Conservation (phyloP, 2,888 invertebrate genomes). For the Polydrusus pterygomalis region DNA sequence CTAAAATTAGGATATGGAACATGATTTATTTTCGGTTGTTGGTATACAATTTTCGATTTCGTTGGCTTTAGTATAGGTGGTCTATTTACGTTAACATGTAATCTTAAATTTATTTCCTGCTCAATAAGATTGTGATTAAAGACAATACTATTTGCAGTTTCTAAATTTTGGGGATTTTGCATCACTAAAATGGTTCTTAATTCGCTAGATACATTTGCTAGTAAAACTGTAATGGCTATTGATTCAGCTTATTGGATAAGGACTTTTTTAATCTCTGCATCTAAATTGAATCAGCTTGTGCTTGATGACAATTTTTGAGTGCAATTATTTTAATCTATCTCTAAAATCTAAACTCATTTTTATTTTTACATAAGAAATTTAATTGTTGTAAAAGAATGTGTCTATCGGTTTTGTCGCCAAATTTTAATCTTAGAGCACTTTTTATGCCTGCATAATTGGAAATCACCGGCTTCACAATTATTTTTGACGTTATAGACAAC, state of each 20-base stretch:
- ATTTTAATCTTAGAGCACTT: background rate
- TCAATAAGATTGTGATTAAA: conserved; percentile 24
- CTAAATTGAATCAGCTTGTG: background rate
- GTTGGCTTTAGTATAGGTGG: background rate
- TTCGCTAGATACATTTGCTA: conserved; percentile 17
- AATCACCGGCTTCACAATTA: conserved; percentile 36
- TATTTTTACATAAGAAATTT: conserved; percentile 8
- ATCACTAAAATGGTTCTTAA: conserved; percentile 34
- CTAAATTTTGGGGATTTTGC: conserved; percentile 2
- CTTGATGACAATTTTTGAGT: background rate
- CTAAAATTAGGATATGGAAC: background rate
- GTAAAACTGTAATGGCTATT: conserved; percentile 23
- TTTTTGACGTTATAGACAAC: conserved; percentile 35
- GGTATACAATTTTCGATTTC: background rate
- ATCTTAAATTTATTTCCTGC: conserved; percentile 25
- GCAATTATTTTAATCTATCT: conserved; percentile 20
- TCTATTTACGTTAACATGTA: background rate
- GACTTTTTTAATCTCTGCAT: conserved; percentile 1
- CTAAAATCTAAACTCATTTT: conserved; percentile 29
- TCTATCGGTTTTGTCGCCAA: conserved; percentile 18
- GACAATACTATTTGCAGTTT: background rate
- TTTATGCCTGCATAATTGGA: conserved; percentile 42
- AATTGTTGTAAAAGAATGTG: conserved; percentile 13
- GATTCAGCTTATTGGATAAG: conserved; percentile 28
- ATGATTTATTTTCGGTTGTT: conserved; percentile 4